phyloP scores from a whole-genome alignment of 2,113 vertebrate genomes.

The Cnemophilus loriae region DNA sequence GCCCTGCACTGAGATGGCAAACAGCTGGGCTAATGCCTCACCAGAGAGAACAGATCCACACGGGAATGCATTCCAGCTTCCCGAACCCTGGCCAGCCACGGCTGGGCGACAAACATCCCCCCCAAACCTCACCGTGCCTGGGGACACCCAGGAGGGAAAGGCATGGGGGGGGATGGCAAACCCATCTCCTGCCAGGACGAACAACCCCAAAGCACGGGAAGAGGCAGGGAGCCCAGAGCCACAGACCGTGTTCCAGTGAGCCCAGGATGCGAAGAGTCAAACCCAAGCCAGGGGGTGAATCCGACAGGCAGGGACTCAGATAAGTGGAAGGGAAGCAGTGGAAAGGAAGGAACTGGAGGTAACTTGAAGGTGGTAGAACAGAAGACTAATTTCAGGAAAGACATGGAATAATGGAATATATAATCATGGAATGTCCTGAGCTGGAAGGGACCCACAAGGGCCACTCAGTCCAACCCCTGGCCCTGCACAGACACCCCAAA shows the following conservation, averaged over 20 bases:
- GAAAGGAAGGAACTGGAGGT: not conserved
- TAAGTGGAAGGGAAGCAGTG: not conserved
- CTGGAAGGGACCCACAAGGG: not conserved
- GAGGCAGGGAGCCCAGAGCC: not conserved
- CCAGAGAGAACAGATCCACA: not conserved
- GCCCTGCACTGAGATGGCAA: not conserved
- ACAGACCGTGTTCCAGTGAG: not conserved
- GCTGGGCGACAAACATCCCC: not conserved
- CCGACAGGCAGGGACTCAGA: not conserved
- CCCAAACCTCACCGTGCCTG: not conserved
- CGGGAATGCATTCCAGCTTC: not conserved
- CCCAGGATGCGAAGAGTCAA: not conserved
- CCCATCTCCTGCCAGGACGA: not conserved
- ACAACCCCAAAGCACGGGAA: fast-evolving
- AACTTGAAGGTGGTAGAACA: not conserved
- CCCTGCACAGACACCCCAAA: not conserved
- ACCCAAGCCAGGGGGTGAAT: not conserved
- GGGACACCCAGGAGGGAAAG: not conserved
- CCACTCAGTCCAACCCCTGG: fast-evolving
- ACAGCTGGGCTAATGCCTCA: not conserved
- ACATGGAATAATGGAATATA: not conserved
- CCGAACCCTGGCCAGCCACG: not conserved
- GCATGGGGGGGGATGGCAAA: not conserved
- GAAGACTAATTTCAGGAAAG: not conserved
- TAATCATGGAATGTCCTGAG: not conserved